Conservation (phyloP, 2,113 vertebrate species). For the Psophia crepitans region DNA sequence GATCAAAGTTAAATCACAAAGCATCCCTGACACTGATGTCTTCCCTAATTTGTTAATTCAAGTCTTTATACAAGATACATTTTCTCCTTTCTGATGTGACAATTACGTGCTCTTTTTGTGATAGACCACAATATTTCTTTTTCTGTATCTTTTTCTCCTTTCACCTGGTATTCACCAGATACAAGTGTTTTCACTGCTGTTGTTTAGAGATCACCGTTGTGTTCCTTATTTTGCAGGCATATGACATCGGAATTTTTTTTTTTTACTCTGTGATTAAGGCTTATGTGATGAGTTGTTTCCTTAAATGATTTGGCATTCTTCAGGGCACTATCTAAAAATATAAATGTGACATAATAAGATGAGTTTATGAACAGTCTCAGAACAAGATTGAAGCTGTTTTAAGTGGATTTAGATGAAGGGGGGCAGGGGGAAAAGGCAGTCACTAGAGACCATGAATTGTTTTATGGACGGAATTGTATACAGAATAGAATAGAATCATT, state of each 20-base stretch:
- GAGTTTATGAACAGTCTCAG: not conserved
- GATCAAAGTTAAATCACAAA: not conserved
- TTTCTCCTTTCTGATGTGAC: not conserved
- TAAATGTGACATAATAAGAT: not conserved
- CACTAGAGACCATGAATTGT: not conserved
- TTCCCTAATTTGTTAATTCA: not conserved
- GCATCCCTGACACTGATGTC: not conserved
- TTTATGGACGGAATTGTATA: not conserved
- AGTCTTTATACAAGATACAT: not conserved
- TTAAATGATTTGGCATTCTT: not conserved
- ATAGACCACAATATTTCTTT: not conserved
- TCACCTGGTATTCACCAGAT: not conserved
- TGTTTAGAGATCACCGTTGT: not conserved
- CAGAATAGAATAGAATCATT: not conserved
- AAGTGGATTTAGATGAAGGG: not conserved
- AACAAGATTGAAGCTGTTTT: not conserved
- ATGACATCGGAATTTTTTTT: not conserved
- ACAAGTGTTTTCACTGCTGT: not conserved
- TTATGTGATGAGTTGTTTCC: not conserved
- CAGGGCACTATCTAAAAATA: not conserved
- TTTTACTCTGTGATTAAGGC: not conserved
- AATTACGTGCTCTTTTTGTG: not conserved
- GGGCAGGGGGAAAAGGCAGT: accelerated
- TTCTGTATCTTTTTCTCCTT: not conserved
- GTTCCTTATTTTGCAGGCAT: not conserved